Percentiles rank a stretch among this genome's conserved stretches.
Evolutionary conservation across 2,113 vertebrate genomes (phyloP).

Genomic region (Macquaria ambigua): DNA sequence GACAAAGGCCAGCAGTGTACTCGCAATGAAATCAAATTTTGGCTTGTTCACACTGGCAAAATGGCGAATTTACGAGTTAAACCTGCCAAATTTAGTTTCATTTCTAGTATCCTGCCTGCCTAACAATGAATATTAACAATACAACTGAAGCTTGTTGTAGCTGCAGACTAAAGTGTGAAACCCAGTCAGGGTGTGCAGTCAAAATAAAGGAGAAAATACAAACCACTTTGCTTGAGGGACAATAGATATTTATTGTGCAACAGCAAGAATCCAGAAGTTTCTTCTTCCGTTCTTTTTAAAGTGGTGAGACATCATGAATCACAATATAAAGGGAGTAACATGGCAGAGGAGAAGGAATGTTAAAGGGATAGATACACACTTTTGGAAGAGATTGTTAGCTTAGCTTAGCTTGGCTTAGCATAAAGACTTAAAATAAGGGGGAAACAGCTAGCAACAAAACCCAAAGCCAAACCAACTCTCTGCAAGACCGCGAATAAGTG

Average conservation of each 20-base stretch:
- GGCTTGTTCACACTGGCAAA: background rate
- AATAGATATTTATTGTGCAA: conserved; percentile 3
- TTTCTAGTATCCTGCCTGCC: background rate
- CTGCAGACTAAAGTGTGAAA: background rate
- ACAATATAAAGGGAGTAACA: background rate
- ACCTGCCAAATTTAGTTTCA: conserved; percentile 5
- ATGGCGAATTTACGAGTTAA: conserved; percentile 6
- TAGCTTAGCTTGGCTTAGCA: background rate
- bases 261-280: background rate
- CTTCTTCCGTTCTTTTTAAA: background rate
- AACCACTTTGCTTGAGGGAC: background rate
- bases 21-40: conserved; percentile 6
- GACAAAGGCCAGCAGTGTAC: conserved; percentile 29
- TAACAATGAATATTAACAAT: conserved; percentile 24
- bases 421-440: background rate
- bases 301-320: conserved; percentile 1
- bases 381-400: background rate
- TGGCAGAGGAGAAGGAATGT: background rate
- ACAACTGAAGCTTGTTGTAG: background rate
- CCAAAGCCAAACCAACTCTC: no score
- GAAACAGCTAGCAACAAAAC: background rate
- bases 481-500: background rate
- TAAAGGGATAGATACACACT: background rate
- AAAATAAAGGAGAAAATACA: background rate
- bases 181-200: background rate